Evolutionary conservation across 2,797 vertebrate genomes (phyloP), one percentile per base, ranked within the genome.

Genomic region (Phataginus tricuspis): DNA sequence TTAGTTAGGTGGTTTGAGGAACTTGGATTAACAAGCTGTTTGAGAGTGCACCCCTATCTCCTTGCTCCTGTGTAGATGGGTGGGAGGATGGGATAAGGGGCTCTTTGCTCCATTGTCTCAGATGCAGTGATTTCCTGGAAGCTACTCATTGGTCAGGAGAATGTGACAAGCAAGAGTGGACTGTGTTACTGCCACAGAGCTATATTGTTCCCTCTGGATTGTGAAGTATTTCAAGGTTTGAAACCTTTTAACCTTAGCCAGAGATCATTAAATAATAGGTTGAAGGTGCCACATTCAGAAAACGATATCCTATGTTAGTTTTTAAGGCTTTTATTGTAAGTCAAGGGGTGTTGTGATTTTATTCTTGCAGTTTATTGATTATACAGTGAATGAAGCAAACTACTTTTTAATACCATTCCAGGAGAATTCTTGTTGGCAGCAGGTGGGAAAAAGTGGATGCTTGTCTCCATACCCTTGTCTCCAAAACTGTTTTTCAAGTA

Each of bases 241-340:
- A 45, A 78, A 37, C 39, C 53, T 94, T 84, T 92, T 89, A 85
- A 86, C 57, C 72, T 90, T 93, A 93, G 37, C 69, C 84, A 68
- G 59, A 68, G 51, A 55, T 94, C 66, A 45, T 93, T 93, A 80
- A 71, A 39, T 89, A 19, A 45, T 84, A 84, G 61, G 34, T 29
- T 83, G 84, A 53, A 80, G 69, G 37, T 85, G 37, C 14, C 51
- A 31, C 72, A 55, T 94, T 94, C 85, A 82, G 71, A 93, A 87
- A 86, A 68, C 27, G 57, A 29, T 63, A 77, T 80, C 45, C 37
- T 9, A 7, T 86, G 39, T 72, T 63, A 64, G 39, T 86, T 93
- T 79, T 88, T 53, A 78, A 82, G 85, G 39, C 57, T 72, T 95
- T 78, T 61, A 42, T 42, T 57, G 4, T 39, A 85, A 80, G 29